Conservation (phyloP, 2,113 vertebrate species). For the Coptodon rendalli region DNA sequence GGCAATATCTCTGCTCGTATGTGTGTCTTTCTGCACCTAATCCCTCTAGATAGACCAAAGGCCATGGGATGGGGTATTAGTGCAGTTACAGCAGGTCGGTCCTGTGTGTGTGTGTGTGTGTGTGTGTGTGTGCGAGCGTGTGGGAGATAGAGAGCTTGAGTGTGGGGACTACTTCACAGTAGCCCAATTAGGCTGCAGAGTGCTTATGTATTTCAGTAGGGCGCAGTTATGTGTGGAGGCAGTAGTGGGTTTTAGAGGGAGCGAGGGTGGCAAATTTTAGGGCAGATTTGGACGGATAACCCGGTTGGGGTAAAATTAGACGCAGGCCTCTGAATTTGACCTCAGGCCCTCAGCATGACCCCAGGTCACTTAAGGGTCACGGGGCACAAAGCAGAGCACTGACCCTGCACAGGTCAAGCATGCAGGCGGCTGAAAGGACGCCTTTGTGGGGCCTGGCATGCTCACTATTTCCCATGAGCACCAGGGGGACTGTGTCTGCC, state of each 20-base stretch:
- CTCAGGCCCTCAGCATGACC: constrained; percentile 63
- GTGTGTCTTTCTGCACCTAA: constrained; percentile 66
- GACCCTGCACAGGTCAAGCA: constrained; percentile 77
- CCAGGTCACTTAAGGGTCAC: constrained; percentile 64
- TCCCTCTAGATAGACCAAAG: constrained; percentile 64
- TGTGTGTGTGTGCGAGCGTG: not conserved
- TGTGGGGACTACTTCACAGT: constrained; percentile 36
- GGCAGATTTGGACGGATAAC: constrained; percentile 71
- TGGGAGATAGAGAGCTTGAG: constrained; percentile 9
- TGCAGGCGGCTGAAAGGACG: constrained; percentile 74
- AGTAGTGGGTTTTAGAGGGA: constrained; percentile 13
- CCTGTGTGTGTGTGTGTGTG: not conserved
- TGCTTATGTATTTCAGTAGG: constrained; percentile 39
- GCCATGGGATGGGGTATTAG: constrained; percentile 59
- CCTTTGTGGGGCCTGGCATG: constrained; percentile 75
- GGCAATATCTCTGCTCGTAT: constrained; percentile 10
- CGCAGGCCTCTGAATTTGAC: constrained; percentile 74
- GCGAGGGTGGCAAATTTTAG: constrained; percentile 31
- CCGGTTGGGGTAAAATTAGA: constrained; percentile 71
- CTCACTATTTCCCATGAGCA: constrained; percentile 76
- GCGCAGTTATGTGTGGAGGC: constrained; percentile 39
- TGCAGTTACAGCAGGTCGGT: constrained; percentile 63
- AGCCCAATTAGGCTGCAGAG: constrained; percentile 55
- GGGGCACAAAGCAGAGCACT: constrained; percentile 72
- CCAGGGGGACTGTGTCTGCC: constrained; percentile 62